Evolutionary conservation across 2,113 vertebrate genomes (phyloP).

Genomic region (Pimephales promelas): DNA sequence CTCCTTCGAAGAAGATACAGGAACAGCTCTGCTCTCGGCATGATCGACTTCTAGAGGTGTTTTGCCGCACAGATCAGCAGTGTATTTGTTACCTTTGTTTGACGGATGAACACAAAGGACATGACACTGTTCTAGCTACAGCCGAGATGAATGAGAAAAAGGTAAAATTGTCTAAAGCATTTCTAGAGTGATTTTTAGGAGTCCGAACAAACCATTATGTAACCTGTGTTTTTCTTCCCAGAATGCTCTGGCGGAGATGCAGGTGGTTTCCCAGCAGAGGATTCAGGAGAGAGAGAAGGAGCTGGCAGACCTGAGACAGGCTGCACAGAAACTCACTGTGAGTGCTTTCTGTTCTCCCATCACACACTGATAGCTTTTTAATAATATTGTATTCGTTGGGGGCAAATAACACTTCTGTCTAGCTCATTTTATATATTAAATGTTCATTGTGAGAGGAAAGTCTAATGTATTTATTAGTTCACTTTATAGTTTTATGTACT

Average conservation of each 20-base stretch:
- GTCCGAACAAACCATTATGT: neutral
- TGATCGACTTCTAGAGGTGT: conserved; percentile 78
- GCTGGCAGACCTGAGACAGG: conserved; percentile 70
- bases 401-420: neutral
- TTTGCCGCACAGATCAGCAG: conserved; percentile 73
- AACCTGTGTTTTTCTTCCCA: conserved; percentile 49
- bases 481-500: neutral
- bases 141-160: conserved; percentile 67
- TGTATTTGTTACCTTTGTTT: conserved; percentile 80
- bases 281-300: conserved; percentile 72
- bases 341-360: conserved; percentile 40
- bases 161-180: conserved; percentile 59
- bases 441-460: neutral
- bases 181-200: neutral
- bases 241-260: conserved; percentile 67
- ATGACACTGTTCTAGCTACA: conserved; percentile 73
- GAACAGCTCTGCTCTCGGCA: conserved; percentile 73
- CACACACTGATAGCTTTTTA: neutral
- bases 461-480: neutral
- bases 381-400: neutral
- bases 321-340: conserved; percentile 70
- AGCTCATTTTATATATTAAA: neutral
- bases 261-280: conserved; percentile 65
- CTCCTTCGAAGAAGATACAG: conserved; percentile 69
- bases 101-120: conserved; percentile 75